Evolutionary conservation across 2,797 vertebrate species (phyloP), one percentile per base, ranked within the genome.

Genomic region (Cyprinella venusta): DNA sequence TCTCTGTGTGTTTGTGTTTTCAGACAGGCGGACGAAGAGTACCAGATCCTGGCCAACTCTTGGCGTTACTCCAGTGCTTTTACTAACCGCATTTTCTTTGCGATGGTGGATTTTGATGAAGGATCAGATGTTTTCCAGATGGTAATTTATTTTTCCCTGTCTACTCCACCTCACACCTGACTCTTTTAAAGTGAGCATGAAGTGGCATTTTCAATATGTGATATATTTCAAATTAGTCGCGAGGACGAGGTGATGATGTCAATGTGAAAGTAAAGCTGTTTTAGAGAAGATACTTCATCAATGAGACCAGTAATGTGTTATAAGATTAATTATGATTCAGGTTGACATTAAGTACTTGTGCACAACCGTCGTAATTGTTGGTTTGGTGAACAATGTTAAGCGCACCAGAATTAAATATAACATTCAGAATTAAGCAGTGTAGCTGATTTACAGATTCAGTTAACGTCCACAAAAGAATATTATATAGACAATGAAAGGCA

Each of bases 121-220:
- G 98, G 98, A 61, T 97, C 97, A 0, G 97, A 99, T 77, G 97
- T 99, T 65, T 99, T 99, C 92, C 98, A 99, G 88, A 98, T 99
- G 97, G 98, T 99, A 94, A 45, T 63, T 6, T 6, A 24, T 45
- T 30, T 38, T 2, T 42, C 42, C 12, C 5, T n/a, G 40, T 76
- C 19, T 5, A 5, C 71, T 54, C 30, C 0, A 2, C 5, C 21
- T 69, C 36, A 24, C 3, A 13, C 6, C 5, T 65, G 36, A 64
- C 6, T 36, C 16, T 67, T 30, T 18, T 30, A n/a, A n/a, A n/a
- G n/a, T n/a, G n/a, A n/a, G n/a, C n/a, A n/a, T n/a, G n/a, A n/a
- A n/a, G n/a, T n/a, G n/a, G n/a, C n/a, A n/a, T n/a, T n/a, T n/a
- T n/a, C n/a, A n/a, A n/a, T n/a, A n/a, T n/a, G n/a, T n/a, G n/a